phyloP scores from a whole-genome alignment of 2,113 vertebrate species.

The Caranx melampygus region DNA sequence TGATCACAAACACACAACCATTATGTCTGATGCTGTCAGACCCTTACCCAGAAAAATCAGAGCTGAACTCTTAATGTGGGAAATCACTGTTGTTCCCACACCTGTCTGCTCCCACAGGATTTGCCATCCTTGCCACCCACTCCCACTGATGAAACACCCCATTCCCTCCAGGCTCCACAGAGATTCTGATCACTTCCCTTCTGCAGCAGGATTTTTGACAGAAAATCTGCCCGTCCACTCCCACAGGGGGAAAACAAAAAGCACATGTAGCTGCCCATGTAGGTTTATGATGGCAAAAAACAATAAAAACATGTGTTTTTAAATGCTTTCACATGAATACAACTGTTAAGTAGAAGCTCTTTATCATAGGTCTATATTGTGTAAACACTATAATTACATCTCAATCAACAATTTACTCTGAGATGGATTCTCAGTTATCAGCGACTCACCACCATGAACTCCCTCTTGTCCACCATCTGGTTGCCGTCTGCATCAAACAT shows the following conservation, averaged over 20 bases:
- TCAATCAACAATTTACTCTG: not conserved
- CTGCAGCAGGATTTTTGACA: slow-evolving; percentile 40
- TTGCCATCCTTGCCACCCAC: slow-evolving; percentile 35
- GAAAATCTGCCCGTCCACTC: slow-evolving; percentile 19
- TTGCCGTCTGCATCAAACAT: slow-evolving; percentile 99
- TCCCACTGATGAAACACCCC: slow-evolving; percentile 36
- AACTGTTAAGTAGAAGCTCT: not conserved
- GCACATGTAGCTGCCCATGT: slow-evolving; percentile 3
- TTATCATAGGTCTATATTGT: not conserved
- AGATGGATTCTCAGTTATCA: slow-evolving; percentile 40
- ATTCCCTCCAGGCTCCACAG: slow-evolving; percentile 37
- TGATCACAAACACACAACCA: not conserved
- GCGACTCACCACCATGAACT: slow-evolving; percentile 96
- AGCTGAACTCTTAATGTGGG: slow-evolving; percentile 10
- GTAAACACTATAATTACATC: slow-evolving; percentile 1
- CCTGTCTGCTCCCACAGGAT: slow-evolving; percentile 52
- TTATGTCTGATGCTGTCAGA: not conserved
- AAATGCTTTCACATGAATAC: not conserved
- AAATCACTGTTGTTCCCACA: slow-evolving; percentile 32
- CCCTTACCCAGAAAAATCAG: not conserved
- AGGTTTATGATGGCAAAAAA: not conserved
- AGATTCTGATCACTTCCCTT: slow-evolving; percentile 46
- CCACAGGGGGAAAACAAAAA: slow-evolving; percentile 13
- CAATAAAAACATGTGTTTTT: no score
- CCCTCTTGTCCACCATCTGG: slow-evolving; percentile 99